Base-by-base conservation (phyloP, 2,888 invertebrate genomes). In the Drosophila percnosoma region DNA sequence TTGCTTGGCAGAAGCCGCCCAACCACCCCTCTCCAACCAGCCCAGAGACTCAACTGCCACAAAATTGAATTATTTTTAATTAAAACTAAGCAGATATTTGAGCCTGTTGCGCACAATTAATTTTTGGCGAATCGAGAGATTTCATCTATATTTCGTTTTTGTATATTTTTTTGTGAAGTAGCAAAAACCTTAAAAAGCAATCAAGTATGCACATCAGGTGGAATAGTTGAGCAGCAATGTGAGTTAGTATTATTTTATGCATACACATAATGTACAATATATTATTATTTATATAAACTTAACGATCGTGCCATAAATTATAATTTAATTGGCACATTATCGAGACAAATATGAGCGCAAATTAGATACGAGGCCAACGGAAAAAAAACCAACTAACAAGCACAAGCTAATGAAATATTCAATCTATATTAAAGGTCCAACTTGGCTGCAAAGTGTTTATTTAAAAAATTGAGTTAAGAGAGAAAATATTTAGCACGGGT, bases 11-110 rank as follows among this genome's bases (percentile, higher is more conserved):
- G 45, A 67, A 65, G 66, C 67, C 61, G 36, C 24, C 13, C 45
- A 15, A 4, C 4, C 21, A 7, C 21, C 42, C 15, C 1, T 21
- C 6, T 4, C 2, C 21, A 13, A 11, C 21, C 13, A 13, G 10
- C 45, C 1, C 5, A 48, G 15, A 27, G 15, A 33, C 33, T 49
- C 45, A 65, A 53, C 54, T 70, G 68, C 57, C 72, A 70, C 58
- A 77, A 84, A 77, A 80, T 80, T 88, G 82, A 81, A 87, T 87
- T 89, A 83, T 78, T 72, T 72, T 87, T 87, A 89, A 87, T 89
- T 84, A 87, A 83, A 75, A 77, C 71, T 64, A 77, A 83, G 82
- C 78, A 78, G 71, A 83, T 70, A 74, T 71, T 73, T 78, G 77
- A 63, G 57, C 36, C 65, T 68, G 75, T 67, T 75, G 78, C 72